phyloP scores from a whole-genome alignment of 2,113 vertebrate species.

The Actinemys pallida region DNA sequence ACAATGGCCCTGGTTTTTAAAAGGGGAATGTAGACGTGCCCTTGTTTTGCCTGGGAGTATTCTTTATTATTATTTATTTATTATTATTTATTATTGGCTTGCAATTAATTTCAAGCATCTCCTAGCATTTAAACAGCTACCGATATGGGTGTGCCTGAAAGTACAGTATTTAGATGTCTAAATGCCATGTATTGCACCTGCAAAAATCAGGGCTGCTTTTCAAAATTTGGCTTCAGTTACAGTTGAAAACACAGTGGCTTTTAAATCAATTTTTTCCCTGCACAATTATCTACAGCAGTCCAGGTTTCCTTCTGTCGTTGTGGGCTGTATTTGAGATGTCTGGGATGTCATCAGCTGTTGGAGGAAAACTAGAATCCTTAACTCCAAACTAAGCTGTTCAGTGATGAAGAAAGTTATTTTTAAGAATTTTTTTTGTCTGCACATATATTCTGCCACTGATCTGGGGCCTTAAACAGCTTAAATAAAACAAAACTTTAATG shows the following conservation, averaged over 20 bases:
- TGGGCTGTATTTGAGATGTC: background rate
- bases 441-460: background rate
- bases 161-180: background rate
- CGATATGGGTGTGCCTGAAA: background rate
- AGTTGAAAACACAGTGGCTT: background rate
- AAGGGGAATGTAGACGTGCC: background rate
- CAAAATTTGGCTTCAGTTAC: background rate
- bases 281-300: background rate
- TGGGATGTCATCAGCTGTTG: background rate
- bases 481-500: background rate
- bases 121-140: background rate
- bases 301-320: background rate
- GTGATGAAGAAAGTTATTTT: background rate
- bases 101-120: background rate
- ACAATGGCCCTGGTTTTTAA: constrained; percentile 33
- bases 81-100: background rate
- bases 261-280: background rate
- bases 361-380: constrained; percentile 10
- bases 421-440: background rate
- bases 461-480: background rate
- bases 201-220: background rate
- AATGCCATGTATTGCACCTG: background rate
- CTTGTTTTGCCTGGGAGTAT: constrained; percentile 4
- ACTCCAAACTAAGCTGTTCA: background rate
- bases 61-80: background rate